phyloP scores from a whole-genome alignment of 2,888 invertebrate species.

The Cinara cedri region DNA sequence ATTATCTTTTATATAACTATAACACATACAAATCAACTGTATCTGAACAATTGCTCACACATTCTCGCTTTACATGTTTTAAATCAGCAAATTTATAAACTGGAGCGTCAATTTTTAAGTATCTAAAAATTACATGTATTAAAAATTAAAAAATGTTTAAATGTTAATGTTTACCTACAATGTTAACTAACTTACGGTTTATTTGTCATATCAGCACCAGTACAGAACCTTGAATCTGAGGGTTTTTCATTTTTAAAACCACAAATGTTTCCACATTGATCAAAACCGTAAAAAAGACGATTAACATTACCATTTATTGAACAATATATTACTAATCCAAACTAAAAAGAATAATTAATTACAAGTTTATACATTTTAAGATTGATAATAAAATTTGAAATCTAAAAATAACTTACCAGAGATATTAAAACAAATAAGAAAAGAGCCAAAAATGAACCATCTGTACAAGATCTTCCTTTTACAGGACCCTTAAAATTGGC shows the following conservation, averaged over 20 bases:
- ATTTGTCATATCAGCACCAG: slow-evolving; percentile 64
- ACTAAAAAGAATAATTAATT: slow-evolving; percentile 60
- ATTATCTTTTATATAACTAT: background rate
- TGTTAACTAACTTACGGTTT: slow-evolving; percentile 62
- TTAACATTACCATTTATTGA: slow-evolving; percentile 67
- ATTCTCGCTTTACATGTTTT: slow-evolving; percentile 61
- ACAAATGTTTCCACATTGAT: slow-evolving; percentile 72
- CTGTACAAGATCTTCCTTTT: slow-evolving; percentile 65
- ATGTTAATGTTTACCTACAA: background rate
- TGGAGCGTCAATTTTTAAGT: slow-evolving; percentile 61
- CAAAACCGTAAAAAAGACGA: slow-evolving; percentile 70
- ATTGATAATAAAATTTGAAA: background rate
- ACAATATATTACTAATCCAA: slow-evolving; percentile 64
- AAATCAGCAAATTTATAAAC: slow-evolving; percentile 59
- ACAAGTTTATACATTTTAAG: background rate
- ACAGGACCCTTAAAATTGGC: slow-evolving; percentile 61
- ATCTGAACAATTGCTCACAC: slow-evolving; percentile 62
- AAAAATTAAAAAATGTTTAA: background rate
- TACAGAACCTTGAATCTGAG: slow-evolving; percentile 63
- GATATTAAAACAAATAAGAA: slow-evolving; percentile 66
- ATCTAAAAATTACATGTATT: slow-evolving; percentile 60
- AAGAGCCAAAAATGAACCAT: slow-evolving; percentile 67
- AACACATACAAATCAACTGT: slow-evolving; percentile 60
- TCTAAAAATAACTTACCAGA: slow-evolving; percentile 65
- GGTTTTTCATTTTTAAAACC: slow-evolving; percentile 65